Evolutionary conservation across 92 coral and sea anemone genomes (phyloP).

Genomic region (Muricea muricata): DNA sequence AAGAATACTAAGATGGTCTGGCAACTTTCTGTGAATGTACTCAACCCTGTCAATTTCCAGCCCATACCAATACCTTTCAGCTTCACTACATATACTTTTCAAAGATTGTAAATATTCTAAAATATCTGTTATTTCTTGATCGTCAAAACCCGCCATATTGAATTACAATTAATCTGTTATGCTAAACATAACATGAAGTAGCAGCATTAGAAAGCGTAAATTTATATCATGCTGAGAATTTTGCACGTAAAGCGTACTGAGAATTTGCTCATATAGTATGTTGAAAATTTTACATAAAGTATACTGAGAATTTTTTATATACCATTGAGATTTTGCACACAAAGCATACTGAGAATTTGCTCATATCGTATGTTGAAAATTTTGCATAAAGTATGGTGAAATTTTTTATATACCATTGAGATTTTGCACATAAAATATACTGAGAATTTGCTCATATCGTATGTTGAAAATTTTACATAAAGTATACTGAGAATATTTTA

Average conservation of each 20-base stretch:
- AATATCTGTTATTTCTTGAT: neutral
- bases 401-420: neutral
- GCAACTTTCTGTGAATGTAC: slow-evolving; percentile 5
- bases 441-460: too few species aligned
- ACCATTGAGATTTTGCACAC: neutral
- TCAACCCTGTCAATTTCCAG: neutral
- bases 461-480: too few species aligned
- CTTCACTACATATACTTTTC: neutral
- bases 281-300: neutral
- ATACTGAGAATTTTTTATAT: neutral
- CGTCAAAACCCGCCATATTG: too few species aligned
- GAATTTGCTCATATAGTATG: neutral
- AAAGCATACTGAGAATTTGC: neutral
- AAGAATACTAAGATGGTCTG: slow-evolving; percentile 2
- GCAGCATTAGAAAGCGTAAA: neutral
- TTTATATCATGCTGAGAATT: neutral
- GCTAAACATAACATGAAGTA: neutral
- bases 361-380: neutral
- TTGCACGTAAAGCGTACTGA: neutral
- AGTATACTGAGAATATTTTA: too few species aligned
- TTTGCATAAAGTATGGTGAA: neutral
- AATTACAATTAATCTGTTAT: neutral
- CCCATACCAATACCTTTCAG: neutral
- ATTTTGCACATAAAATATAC: too few species aligned
- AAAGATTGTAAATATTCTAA: slow-evolving; percentile 17